Percentiles rank a stretch among this genome's conserved stretches.
Evolutionary conservation across 2,113 vertebrate species (phyloP).

Genomic region (Podarcis raffonei): DNA sequence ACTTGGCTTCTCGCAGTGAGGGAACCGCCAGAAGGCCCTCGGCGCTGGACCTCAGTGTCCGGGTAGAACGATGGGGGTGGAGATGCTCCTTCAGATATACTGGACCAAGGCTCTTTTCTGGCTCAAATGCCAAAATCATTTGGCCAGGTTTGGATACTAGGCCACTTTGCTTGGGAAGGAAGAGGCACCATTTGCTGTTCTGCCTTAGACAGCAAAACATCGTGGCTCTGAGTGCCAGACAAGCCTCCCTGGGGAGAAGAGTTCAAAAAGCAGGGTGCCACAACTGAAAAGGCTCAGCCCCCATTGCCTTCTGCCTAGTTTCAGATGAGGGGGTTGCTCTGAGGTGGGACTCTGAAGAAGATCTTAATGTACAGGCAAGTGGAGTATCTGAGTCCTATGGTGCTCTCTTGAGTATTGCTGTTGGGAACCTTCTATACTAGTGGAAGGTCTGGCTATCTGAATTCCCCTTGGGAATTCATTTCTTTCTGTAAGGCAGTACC

Average conservation of each 20-base stretch:
- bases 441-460: neutral
- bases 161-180: neutral
- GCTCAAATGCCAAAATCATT: neutral
- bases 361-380: neutral
- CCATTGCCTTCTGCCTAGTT: neutral
- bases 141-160: neutral
- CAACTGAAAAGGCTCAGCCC: neutral
- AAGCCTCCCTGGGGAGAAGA: neutral
- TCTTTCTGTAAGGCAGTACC: neutral
- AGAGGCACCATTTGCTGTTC: neutral
- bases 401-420: neutral
- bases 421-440: no score
- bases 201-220: neutral
- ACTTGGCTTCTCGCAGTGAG: no score
- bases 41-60: no score
- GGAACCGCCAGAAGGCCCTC: no score
- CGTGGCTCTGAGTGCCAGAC: neutral
- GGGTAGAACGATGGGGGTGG: no score
- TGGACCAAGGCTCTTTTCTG: neutral
- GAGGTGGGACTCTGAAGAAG: neutral
- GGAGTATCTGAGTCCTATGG: neutral
- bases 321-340: neutral
- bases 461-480: no score
- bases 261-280: neutral
- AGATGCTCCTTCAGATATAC: no score